Evolutionary conservation across 2,888 invertebrate genomes (phyloP).

Genomic region (Calliopum simillimum): DNA sequence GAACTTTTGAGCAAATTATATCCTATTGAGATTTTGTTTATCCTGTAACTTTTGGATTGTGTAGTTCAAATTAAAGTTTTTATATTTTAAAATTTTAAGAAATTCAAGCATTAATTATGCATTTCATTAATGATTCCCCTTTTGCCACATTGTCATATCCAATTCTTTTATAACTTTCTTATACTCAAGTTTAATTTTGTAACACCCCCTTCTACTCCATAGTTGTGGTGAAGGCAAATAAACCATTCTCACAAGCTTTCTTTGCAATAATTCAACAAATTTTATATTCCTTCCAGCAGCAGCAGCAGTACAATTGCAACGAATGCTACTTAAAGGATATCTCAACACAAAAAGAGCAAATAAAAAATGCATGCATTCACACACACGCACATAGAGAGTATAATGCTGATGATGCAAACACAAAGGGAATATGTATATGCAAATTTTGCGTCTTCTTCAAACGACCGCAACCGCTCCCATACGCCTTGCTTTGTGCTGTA

Average conservation of each 20-base stretch:
- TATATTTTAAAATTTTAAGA: too few relatives aligned
- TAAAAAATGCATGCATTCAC: not conserved
- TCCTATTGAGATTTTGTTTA: too few relatives aligned
- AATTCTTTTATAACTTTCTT: too few relatives aligned
- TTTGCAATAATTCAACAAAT: slow-evolving; percentile 29
- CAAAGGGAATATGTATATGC: slow-evolving; percentile 33
- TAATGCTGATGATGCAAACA: too few relatives aligned
- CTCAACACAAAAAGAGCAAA: slow-evolving; percentile 12
- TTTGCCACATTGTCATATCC: too few relatives aligned
- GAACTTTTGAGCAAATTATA: too few relatives aligned
- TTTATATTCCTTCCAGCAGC: slow-evolving; percentile 4
- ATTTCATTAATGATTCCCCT: too few relatives aligned
- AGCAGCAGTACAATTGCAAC: slow-evolving; percentile 29
- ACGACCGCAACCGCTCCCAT: slow-evolving; percentile 13
- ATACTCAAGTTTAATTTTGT: too few relatives aligned
- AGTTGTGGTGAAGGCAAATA: slow-evolving; percentile 1
- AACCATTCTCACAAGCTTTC: slow-evolving; percentile 28
- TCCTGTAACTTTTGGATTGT: too few relatives aligned
- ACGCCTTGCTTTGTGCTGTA: not conserved
- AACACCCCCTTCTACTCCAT: too few relatives aligned
- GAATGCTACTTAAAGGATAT: slow-evolving; percentile 35
- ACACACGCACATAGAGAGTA: not conserved
- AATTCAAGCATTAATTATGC: too few relatives aligned
- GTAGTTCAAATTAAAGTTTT: too few relatives aligned
- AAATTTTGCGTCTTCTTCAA: slow-evolving; percentile 26